Base-by-base conservation (phyloP, 2,797 vertebrate genomes). In the Thalassophryne amazonica region DNA sequence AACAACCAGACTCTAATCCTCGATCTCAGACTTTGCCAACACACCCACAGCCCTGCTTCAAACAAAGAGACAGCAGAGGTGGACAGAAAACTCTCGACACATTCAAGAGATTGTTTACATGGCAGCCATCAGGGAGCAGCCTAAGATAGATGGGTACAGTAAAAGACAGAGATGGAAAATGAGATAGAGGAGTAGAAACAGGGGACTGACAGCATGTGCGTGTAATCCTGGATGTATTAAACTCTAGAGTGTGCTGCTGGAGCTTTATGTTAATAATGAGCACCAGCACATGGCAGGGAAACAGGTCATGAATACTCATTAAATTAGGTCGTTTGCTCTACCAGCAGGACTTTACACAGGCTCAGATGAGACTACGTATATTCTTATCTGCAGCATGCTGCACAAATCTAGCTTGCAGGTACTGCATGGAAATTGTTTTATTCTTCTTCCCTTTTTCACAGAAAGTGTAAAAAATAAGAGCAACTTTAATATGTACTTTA, bases 221-320 rank as follows among this genome's bases (percentile, higher is more conserved):
- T 43, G 51, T 73, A 67, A 80, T 64, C 59, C 60, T 55, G 61
- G 30, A 52, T 10, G 3, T 61, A 67, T 71, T 71, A 69, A 81
- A 77, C 63, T 69, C 39, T 20, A 17, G 60, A 46, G 54, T 45
- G 65, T 66, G 63, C 61, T 61, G 55, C 36, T 37, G 67, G 67
- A 63, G 66, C 77, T 81, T 67, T 63, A 81, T 76, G 60, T 69
- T 78, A 69, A 70, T 78, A 63, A 71, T 59, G 65, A 75, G 57
- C 66, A 74, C 48, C 38, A 53, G 54, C 73, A 57, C 70, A 76
- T 69, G 41, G 60, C 57, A 55, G 62, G 65, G 33, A 39, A 59
- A 66, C 47, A 46, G 49, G 38, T 63, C 55, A 65, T 46, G 55
- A 48, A 61, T 69, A 59, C 54, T 71, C 51, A 47, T 75, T 69